A percentile compares a stretch with the other conserved stretches of the same genome.
These are phyloP conservation scores for Mercenaria mercenaria DNA, from an alignment of 1,140 invertebrate genomes.

Conservation along the genomic window DNA sequence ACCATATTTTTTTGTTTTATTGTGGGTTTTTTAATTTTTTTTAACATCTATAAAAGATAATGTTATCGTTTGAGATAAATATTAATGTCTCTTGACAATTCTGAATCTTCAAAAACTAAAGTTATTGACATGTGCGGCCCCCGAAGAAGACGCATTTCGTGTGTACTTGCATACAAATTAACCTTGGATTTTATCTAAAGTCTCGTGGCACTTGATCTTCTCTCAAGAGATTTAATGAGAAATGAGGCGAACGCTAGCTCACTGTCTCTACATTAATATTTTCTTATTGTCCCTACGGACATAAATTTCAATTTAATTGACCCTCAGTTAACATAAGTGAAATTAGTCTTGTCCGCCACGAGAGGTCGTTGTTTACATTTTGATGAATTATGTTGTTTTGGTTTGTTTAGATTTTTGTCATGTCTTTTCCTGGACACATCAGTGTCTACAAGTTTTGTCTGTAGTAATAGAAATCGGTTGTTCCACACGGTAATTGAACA, in stretches of 20 bases:
- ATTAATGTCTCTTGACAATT: background rate
- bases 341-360: constrained; percentile 50
- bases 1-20: too few species aligned
- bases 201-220: background rate
- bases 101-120: background rate
- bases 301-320: constrained; percentile 64
- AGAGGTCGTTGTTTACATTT: constrained; percentile 49
- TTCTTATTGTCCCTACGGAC: constrained; percentile 20
- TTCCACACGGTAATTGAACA: background rate
- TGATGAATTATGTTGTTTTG: constrained; percentile 25
- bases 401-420: constrained; percentile 53
- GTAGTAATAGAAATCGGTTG: background rate
- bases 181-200: too few species aligned
- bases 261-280: constrained; percentile 34
- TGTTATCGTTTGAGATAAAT: too few species aligned
- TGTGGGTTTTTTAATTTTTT: too few species aligned
- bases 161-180: constrained; percentile 39
- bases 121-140: constrained; percentile 1
- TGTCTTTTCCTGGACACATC: background rate
- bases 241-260: background rate
- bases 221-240: constrained; percentile 40
- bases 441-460: constrained; percentile 15
- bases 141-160: background rate
- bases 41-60: too few species aligned
- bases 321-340: constrained; percentile 46